Base-by-base conservation (phyloP, 2,113 vertebrate genomes). In the Micronycteris hirsuta region DNA sequence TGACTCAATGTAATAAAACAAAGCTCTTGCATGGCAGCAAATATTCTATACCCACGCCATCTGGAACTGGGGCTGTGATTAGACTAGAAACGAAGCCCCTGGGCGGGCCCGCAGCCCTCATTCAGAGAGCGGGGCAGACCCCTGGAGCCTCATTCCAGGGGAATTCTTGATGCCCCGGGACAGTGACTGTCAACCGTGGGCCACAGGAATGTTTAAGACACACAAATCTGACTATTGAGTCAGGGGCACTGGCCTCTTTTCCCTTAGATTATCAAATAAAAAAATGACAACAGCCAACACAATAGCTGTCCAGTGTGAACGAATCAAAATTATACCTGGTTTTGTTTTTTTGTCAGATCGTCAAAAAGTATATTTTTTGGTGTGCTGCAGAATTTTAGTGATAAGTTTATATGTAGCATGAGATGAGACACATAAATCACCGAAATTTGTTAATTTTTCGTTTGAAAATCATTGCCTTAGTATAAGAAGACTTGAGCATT, bases 111-210 rank as follows among this genome's bases (percentile, higher is more conserved):
- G 54, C n/a, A 58, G 38, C 24, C 43, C 26, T 3, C 38, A 17
- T 38, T 26, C 28, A 4, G 33, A 14, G 52, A 24, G 13, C 47
- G 33, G 6, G 54, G 1, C 13, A 0, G 0, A 2, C 2, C 47
- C 31, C 15, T 38, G 5, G 22, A 58, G 41, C 26, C 76, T 73
- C 22, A 1, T 47, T 56, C 33, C 5, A 7, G 17, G 45, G 61
- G 63, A 45, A 26, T 63, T 28, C 52, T 54, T 49, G 54, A n/a
- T n/a, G 28, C 52, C 47, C 36, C 4, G 14, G 16, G 5, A 16
- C 8, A 36, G 65, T n/a, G 17, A 20, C 8, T 68, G 1, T 4
- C 65, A 36, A 10, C 63, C 63, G 33, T n/a, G 33, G 6, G 3
- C 63, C 6, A 15, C 63, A n/a, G 31, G 28, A 63, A 31, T 31